Evolutionary conservation across 92 coral and sea anemone species (phyloP).

Genomic region (Phenganax stokvisi): DNA sequence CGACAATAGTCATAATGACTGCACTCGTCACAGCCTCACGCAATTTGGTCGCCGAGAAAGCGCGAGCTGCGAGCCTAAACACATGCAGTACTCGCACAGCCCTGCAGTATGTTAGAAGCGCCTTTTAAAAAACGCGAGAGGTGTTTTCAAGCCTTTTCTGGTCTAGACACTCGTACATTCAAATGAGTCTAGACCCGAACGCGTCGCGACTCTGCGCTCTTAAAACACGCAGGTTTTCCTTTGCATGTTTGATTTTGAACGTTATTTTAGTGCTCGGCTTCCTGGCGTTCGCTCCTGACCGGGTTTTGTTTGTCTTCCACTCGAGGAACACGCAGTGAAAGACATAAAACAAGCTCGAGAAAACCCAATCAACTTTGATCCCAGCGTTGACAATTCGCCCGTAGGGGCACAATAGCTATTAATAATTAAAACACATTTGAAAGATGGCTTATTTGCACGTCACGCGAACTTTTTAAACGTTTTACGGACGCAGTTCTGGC

Average conservation of each 20-base stretch:
- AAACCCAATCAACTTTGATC: conserved; percentile 2
- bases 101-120: not conserved
- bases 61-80: not conserved
- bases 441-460: conserved; percentile 16
- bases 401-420: conserved; percentile 16
- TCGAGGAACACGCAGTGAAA: not conserved
- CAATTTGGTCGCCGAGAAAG: not conserved
- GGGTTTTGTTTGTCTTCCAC: conserved; percentile 14
- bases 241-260: not conserved
- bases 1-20: not conserved
- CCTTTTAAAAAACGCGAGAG: not conserved
- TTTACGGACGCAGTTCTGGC: not conserved
- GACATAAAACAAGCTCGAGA: not conserved
- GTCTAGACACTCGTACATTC: conserved; percentile 28
- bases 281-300: not conserved
- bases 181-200: conserved; percentile 36
- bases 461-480: not conserved
- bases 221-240: not conserved
- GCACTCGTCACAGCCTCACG: not conserved
- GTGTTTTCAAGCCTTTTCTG: not conserved
- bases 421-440: conserved; percentile 41
- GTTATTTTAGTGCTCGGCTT: not conserved
- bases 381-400: conserved; percentile 8
- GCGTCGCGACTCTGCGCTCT: conserved; percentile 32
- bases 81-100: not conserved